A percentile compares a stretch with the other conserved stretches of the same genome.
Evolutionary conservation across 2,113 vertebrate species (phyloP).

Genomic region (Condylura cristata): DNA sequence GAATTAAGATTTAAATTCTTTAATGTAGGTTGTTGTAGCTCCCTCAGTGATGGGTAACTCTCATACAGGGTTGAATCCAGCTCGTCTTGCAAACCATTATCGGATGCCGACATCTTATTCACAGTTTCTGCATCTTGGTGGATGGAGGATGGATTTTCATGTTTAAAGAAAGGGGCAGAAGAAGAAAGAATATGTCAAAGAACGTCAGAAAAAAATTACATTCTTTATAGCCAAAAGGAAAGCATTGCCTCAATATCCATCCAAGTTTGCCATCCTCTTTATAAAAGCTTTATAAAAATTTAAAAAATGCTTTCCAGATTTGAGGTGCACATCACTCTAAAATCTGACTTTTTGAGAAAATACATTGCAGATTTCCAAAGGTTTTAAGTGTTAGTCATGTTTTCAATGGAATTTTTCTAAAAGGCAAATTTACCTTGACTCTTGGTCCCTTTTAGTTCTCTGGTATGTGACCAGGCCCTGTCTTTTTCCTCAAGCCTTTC

Average conservation of each 20-base stretch:
- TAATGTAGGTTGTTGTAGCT: neutral
- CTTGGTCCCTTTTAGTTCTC: neutral
- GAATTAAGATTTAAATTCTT: neutral
- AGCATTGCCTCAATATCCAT: neutral
- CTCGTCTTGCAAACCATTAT: neutral
- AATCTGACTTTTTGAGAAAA: neutral
- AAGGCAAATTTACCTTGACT: neutral
- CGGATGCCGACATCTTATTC: slow-evolving; percentile 60
- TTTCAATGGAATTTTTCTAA: neutral
- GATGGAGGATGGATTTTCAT: slow-evolving; percentile 70
- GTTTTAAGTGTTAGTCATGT: neutral
- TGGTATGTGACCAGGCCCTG: neutral
- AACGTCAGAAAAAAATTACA: neutral
- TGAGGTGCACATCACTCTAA: neutral
- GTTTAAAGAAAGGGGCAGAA: neutral
- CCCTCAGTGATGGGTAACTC: neutral
- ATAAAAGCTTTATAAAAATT: neutral
- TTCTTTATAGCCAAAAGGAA: neutral
- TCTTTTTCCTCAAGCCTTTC: neutral
- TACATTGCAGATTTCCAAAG: neutral
- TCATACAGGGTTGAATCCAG: neutral
- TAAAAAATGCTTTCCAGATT: neutral
- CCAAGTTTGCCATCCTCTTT: no score
- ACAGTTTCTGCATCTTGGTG: slow-evolving; percentile 73
- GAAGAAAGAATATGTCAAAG: neutral